Percentiles rank a stretch among this genome's conserved stretches.
These are phyloP conservation scores for Nomada hirtipes DNA, from an alignment of 2,888 invertebrate species.

Conservation along the genomic window DNA sequence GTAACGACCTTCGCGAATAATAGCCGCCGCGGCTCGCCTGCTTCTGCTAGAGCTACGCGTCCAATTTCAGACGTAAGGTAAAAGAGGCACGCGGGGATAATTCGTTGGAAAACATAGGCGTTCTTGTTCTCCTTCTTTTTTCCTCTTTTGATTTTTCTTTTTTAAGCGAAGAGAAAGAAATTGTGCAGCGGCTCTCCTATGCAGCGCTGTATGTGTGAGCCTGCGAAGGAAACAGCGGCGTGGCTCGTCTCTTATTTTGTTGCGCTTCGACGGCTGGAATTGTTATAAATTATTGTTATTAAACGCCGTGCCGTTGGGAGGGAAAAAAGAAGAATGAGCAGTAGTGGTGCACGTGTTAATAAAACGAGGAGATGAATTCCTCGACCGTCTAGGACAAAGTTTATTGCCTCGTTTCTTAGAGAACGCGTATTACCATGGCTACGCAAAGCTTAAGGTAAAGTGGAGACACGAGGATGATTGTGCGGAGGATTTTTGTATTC, in stretches of 20 bases:
- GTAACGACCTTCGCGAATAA: slow-evolving; percentile 69
- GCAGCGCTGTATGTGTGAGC: no score
- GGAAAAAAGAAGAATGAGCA: no score
- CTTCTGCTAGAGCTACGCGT: slow-evolving; percentile 14
- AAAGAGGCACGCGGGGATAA: slow-evolving; percentile 18
- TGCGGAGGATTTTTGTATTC: slow-evolving; percentile 1
- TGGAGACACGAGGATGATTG: slow-evolving; percentile 12
- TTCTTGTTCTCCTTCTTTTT: neutral
- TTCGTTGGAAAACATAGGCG: slow-evolving; percentile 2
- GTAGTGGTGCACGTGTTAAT: slow-evolving; percentile 36
- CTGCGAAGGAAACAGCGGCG: neutral
- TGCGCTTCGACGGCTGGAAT: neutral
- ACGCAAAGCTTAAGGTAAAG: slow-evolving; percentile 14
- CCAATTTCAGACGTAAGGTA: slow-evolving; percentile 27
- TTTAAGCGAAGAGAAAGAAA: neutral
- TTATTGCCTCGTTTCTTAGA: slow-evolving; percentile 30
- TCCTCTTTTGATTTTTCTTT: neutral
- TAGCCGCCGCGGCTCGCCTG: slow-evolving; percentile 30
- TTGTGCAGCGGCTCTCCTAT: no score
- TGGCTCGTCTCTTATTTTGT: neutral
- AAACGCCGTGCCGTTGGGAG: slow-evolving; percentile 2
- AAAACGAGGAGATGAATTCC: slow-evolving; percentile 39
- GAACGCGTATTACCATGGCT: slow-evolving; percentile 3
- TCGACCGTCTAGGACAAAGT: slow-evolving; percentile 23
- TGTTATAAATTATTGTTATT: slow-evolving; percentile 47